Conservation (phyloP, 35 echinoderm and acorn worm species). For the Lytechinus variegatus region DNA sequence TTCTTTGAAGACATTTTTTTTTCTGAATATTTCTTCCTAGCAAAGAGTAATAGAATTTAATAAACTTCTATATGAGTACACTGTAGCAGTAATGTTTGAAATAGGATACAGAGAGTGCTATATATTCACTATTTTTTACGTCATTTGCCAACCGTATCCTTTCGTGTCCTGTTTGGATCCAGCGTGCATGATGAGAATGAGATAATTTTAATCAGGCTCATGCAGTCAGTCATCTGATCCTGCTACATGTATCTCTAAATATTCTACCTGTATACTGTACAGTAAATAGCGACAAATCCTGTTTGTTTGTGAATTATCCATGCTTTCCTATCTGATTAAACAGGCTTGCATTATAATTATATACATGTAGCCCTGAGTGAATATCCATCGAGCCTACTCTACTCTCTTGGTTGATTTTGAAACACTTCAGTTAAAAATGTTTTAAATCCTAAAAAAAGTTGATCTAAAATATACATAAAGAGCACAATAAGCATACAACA, state of each 20-base stretch:
- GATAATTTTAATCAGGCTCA: background rate
- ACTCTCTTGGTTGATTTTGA: background rate
- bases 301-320: conserved; percentile 5
- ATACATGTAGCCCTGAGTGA: background rate
- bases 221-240: background rate
- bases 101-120: background rate
- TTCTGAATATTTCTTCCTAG: too few species aligned
- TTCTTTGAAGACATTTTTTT: too few species aligned
- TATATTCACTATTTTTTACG: background rate
- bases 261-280: background rate
- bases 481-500: too few species aligned
- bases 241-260: background rate
- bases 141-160: background rate
- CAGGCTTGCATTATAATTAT: background rate
- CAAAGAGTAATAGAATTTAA: too few species aligned
- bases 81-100: background rate
- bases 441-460: too few species aligned
- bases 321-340: background rate
- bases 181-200: background rate
- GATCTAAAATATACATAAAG: too few species aligned
- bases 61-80: background rate
- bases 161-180: background rate
- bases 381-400: background rate
- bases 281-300: background rate
- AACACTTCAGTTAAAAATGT: too few species aligned